phyloP scores from a whole-genome alignment of 2,888 invertebrate genomes.

The Gandaritis pyraliata region DNA sequence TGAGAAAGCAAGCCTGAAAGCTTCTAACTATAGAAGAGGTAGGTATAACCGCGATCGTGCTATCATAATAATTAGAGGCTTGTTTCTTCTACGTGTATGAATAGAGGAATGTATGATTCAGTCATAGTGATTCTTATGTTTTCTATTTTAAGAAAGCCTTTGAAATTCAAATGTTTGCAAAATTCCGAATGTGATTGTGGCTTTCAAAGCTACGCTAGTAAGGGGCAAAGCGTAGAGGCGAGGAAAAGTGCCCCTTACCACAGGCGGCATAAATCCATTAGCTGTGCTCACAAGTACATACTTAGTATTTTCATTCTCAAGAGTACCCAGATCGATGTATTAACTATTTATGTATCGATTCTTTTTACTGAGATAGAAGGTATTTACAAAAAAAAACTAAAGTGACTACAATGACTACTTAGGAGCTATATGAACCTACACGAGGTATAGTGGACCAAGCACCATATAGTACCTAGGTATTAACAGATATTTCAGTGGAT shows the following conservation, averaged over 20 bases:
- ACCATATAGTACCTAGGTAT: too few species aligned
- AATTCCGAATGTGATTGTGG: constrained; percentile 29
- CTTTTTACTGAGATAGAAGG: too few species aligned
- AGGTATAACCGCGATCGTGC: too few species aligned
- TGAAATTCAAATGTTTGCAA: constrained; percentile 28
- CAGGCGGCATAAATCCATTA: constrained; percentile 25
- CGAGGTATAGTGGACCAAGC: too few species aligned
- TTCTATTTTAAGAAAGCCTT: constrained; percentile 14
- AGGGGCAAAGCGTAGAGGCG: constrained; percentile 21
- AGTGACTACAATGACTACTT: too few species aligned
- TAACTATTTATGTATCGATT: too few species aligned
- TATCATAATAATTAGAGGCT: too few species aligned
- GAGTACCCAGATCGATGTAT: background rate
- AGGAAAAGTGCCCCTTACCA: constrained; percentile 24
- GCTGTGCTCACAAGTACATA: constrained; percentile 14
- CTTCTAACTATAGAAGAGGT: background rate
- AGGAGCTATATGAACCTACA: too few species aligned
- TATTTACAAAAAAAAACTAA: too few species aligned
- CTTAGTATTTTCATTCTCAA: background rate
- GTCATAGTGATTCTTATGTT: constrained; percentile 7
- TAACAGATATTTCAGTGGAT: too few species aligned
- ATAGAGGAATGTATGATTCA: background rate
- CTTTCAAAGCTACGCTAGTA: constrained; percentile 28
- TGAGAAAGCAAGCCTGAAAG: background rate
- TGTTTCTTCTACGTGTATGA: background rate